A percentile compares a stretch with the other conserved stretches of the same genome.
Conservation (phyloP, 2,797 vertebrate species). For the Onychomys leucogaster region DNA sequence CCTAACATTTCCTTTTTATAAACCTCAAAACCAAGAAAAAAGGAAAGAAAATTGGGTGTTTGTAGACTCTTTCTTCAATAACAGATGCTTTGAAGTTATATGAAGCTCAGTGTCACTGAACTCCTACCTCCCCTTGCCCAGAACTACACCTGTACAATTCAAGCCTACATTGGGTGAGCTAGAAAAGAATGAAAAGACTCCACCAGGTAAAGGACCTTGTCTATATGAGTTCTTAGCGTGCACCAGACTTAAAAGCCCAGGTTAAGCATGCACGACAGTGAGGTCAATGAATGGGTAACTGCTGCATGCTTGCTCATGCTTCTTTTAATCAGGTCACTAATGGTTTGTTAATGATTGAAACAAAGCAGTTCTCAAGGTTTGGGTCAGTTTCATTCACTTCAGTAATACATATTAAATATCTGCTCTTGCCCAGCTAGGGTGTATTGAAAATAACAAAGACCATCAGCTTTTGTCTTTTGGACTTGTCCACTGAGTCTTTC, state of each 20-base stretch:
- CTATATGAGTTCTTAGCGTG: too few relatives aligned
- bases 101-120: not conserved
- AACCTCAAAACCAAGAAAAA: not conserved
- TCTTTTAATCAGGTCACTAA: not conserved
- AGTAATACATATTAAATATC: not conserved
- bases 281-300: not conserved
- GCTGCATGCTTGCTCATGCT: not conserved
- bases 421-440: not conserved
- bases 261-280: not conserved
- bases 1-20: not conserved
- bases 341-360: not conserved
- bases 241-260: not conserved
- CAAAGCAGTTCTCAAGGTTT: not conserved
- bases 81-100: not conserved
- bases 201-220: not conserved
- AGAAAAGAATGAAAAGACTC: not conserved
- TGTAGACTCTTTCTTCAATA: not conserved
- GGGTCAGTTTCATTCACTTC: not conserved
- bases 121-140: rapidly evolving
- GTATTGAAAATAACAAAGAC: not conserved
- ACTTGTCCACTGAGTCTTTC: not conserved
- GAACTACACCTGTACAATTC: not conserved
- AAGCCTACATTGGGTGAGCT: not conserved
- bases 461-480: not conserved
- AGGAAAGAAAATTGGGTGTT: not conserved